A percentile compares a stretch with the other conserved stretches of the same genome.
These are phyloP conservation scores for Ellobium chinense DNA, from an alignment of 2,888 invertebrate species.

Conservation along the genomic window DNA sequence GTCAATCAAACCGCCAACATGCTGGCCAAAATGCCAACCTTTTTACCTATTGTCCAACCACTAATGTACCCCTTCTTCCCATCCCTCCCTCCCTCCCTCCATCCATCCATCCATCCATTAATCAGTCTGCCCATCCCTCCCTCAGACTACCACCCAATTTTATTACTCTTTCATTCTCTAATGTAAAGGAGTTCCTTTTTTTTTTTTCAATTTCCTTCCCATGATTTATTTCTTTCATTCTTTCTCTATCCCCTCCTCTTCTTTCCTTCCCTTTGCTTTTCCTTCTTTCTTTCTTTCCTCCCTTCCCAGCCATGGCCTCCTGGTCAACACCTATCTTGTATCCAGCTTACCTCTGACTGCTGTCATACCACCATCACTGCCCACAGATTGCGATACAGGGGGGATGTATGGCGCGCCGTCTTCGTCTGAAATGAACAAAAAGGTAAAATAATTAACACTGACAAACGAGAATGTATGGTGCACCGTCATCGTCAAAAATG, in stretches of 20 bases:
- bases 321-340: too few relatives aligned
- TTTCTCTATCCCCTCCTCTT: background rate
- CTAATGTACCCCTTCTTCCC: too few relatives aligned
- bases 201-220: background rate
- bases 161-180: background rate
- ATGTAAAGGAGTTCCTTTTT: background rate
- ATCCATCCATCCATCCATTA: too few relatives aligned
- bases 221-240: background rate
- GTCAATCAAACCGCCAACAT: too few relatives aligned
- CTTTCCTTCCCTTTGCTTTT: background rate
- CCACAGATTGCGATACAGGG: slow-evolving; percentile 12
- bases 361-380: slow-evolving; percentile 8
- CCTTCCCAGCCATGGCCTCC: too few relatives aligned
- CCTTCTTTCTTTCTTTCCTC: background rate
- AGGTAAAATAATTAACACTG: too few relatives aligned
- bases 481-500: slow-evolving; percentile 30
- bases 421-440: slow-evolving; percentile 30
- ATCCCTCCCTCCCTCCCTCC: too few relatives aligned
- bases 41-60: too few relatives aligned
- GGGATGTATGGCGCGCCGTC: slow-evolving; percentile 31
- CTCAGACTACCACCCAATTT: too few relatives aligned
- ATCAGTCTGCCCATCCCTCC: too few relatives aligned
- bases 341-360: slow-evolving; percentile 30
- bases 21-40: too few relatives aligned
- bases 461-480: slow-evolving; percentile 10